Percentiles rank a stretch among this genome's conserved stretches.
These are phyloP conservation scores for Urechis unicinctus DNA, from an alignment of 2,888 invertebrate species.

Conservation along the genomic window DNA sequence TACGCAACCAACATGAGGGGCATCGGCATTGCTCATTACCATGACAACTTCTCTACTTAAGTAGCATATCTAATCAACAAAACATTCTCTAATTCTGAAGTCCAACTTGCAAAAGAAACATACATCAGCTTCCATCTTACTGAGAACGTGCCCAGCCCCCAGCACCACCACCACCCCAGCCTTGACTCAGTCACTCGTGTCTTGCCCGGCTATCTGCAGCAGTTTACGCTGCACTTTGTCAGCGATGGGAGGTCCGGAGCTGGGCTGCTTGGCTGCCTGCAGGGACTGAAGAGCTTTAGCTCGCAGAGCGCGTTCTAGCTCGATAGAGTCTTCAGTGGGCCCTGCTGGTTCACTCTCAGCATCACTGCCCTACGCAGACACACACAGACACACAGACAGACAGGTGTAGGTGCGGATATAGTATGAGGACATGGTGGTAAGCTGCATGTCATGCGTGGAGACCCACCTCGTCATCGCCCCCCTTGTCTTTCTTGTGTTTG, in stretches of 20 bases:
- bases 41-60: too few species aligned
- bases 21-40: too few species aligned
- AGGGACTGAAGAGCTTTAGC: constrained; percentile 40
- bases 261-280: constrained; percentile 19
- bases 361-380: background rate
- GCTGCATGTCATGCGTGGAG: background rate
- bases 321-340: constrained; percentile 13
- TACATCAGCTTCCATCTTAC: too few species aligned
- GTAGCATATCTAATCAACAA: too few species aligned
- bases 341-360: background rate
- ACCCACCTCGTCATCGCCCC: constrained; percentile 9
- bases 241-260: background rate
- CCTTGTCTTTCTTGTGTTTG: constrained; percentile 8
- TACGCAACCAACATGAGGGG: too few species aligned
- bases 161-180: too few species aligned
- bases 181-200: too few species aligned
- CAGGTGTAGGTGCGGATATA: background rate
- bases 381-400: constrained; percentile 1
- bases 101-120: too few species aligned
- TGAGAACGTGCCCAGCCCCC: too few species aligned
- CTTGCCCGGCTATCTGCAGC: background rate
- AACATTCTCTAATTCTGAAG: too few species aligned
- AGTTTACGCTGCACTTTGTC: background rate
- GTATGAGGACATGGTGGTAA: background rate
- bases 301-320: constrained; percentile 32